phyloP scores from a whole-genome alignment of 2,797 vertebrate species.

The Acanthurus tractus region DNA sequence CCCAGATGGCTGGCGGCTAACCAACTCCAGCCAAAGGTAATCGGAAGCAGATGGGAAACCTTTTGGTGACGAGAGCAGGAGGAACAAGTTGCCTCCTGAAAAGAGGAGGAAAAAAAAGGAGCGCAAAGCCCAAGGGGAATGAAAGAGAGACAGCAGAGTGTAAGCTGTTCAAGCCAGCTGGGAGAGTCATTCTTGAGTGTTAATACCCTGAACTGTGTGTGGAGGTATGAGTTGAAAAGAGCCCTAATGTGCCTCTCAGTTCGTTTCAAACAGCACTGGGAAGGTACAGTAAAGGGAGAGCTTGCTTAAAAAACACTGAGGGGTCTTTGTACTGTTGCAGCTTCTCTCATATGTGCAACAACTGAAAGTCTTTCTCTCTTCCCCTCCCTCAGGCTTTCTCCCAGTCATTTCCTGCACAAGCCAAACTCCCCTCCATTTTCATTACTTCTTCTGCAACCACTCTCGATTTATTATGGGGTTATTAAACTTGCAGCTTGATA shows the following conservation, averaged over 20 bases:
- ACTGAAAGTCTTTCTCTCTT: conserved; percentile 75
- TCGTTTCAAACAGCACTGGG: conserved; percentile 48
- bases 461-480: conserved; percentile 79
- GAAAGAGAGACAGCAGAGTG: conserved; percentile 66
- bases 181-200: conserved; percentile 70
- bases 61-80: conserved; percentile 87
- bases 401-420: conserved; percentile 85
- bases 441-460: conserved; percentile 79
- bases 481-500: conserved; percentile 81
- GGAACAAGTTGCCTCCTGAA: conserved; percentile 86
- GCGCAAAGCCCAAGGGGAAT: conserved; percentile 57
- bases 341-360: conserved; percentile 76
- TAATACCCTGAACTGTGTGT: conserved; percentile 57
- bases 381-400: conserved; percentile 78
- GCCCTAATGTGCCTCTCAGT: conserved; percentile 53
- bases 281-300: conserved; percentile 66
- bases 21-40: conserved; percentile 92
- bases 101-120: conserved; percentile 56
- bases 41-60: conserved; percentile 92
- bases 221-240: conserved; percentile 54
- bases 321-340: conserved; percentile 79
- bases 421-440: conserved; percentile 81
- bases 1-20: conserved; percentile 85
- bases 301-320: conserved; percentile 77
- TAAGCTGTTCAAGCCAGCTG: conserved; percentile 68